Conservation (phyloP, 2,797 vertebrate genomes). For the Rhinophrynus dorsalis region DNA sequence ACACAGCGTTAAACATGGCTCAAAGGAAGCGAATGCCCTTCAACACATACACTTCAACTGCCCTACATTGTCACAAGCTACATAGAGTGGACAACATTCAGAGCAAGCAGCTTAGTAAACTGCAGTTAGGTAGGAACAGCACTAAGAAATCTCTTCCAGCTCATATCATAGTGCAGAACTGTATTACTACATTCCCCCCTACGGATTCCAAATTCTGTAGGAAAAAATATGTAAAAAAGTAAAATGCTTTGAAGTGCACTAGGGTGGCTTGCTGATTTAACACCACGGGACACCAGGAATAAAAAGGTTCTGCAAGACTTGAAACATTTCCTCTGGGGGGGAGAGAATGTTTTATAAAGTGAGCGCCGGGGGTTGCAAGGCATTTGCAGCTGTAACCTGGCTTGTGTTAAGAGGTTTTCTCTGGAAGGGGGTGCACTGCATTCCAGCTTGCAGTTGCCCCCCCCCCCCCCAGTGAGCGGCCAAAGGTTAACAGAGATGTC, state of each 20-base stretch:
- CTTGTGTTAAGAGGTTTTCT: constrained; percentile 72
- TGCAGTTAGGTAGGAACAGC: too few relatives aligned
- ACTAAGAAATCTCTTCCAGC: too few relatives aligned
- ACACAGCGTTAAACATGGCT: too few relatives aligned
- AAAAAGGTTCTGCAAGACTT: constrained; percentile 74
- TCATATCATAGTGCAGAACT: too few relatives aligned
- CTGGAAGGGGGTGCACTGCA: constrained; percentile 78
- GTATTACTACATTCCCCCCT: too few relatives aligned
- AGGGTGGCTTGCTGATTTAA: constrained; percentile 19
- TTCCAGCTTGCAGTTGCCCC: constrained; percentile 84
- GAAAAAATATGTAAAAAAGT: too few relatives aligned
- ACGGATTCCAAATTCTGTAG: too few relatives aligned
- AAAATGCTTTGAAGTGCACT: constrained; percentile 10
- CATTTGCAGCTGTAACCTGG: constrained; percentile 80
- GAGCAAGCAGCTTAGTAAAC: too few relatives aligned
- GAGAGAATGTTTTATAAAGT: constrained; percentile 68
- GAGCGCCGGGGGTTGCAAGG: constrained; percentile 66
- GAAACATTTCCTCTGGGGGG: constrained; percentile 70
- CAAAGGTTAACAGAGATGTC: constrained; percentile 97
- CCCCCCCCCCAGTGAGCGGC: constrained; percentile 73
- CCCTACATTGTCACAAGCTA: too few relatives aligned
- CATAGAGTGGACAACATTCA: too few relatives aligned
- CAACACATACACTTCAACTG: too few relatives aligned
- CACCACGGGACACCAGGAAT: constrained; percentile 55
- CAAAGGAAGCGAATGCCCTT: too few relatives aligned